Base-by-base conservation (phyloP, 2,888 invertebrate species). In the Dasypolia templi region DNA sequence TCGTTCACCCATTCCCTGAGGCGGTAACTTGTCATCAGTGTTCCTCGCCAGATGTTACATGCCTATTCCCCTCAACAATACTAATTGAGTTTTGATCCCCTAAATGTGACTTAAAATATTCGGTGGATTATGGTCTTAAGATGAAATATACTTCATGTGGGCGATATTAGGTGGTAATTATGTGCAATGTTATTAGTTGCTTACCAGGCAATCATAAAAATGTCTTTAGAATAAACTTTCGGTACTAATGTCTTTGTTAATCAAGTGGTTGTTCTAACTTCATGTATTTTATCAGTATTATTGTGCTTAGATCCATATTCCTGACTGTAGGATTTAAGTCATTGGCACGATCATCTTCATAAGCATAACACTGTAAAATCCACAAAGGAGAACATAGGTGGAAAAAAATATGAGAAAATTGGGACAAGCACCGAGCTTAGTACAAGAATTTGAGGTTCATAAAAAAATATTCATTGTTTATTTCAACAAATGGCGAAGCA, bases 11-110 rank as follows among this genome's bases (percentile, higher is more conserved):
- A 80, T 78, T 84, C 84, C 86, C 89, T 77, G 82, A 82, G 87
- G 82, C 85, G 77, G 82, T 84, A 85, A 87, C 85, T 86, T 87
- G 85, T 86, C 90, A 88, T 87, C 88, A 89, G 82, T 86, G 79
- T 85, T 84, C 77, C 77, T 77, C 73, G 89, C 91, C 92, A 92
- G 92, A 92, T 92, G 92, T 90, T 88, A 86, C 86, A 84, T 83
- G 81, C 83, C 81, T 85, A 86, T 86, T 87, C 86, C 84, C 84
- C 87, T 83, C 82, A 77, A 86, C 87, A 85, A 80, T 76, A 86
- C 86, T 92, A 92, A 93, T 92, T 91, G 89, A 92, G 91, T 92
- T 93, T 91, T 90, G 89, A 91, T 91, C 92, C 91, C 91, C 89
- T 88, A 86, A 82, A 86, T 86, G 77, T 69, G 81, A 77, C 81